phyloP scores from a whole-genome alignment of 2,888 invertebrate genomes.

The Trachelus tabidus region DNA sequence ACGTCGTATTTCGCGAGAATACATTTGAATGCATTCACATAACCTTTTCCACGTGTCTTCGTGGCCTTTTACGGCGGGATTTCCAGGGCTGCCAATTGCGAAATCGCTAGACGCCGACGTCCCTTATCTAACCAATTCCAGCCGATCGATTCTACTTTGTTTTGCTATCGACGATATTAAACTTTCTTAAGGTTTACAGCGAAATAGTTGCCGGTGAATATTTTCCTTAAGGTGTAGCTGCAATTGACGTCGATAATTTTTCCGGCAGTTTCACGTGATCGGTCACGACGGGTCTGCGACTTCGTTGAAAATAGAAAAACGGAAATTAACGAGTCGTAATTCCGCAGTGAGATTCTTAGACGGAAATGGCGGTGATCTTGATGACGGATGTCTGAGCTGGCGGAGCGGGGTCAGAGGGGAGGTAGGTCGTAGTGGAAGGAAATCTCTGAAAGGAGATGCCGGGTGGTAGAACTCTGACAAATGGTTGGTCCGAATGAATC shows the following conservation, averaged over 20 bases:
- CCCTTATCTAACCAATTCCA: background rate
- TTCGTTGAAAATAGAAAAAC: background rate
- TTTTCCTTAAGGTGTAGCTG: background rate
- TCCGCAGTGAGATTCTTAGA: background rate
- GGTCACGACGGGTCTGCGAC: background rate
- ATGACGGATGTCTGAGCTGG: background rate
- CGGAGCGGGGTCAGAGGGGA: background rate
- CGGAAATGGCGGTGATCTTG: background rate
- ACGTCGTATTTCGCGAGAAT: background rate
- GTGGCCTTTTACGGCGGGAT: background rate
- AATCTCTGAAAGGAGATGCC: background rate
- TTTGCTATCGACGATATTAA: background rate
- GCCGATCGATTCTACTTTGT: background rate
- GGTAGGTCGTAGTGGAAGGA: too few relatives aligned
- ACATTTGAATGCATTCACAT: background rate
- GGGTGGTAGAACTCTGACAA: constrained; percentile 10
- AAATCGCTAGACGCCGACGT: background rate
- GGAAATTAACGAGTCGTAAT: background rate
- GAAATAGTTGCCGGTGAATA: background rate
- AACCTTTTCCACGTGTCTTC: background rate
- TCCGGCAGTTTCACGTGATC: background rate
- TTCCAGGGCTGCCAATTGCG: background rate
- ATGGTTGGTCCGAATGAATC: constrained; percentile 22
- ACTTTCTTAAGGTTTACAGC: background rate
- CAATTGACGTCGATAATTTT: background rate